Percentiles rank a stretch among this genome's conserved stretches.
These are phyloP conservation scores for Eupeodes corollae DNA, from an alignment of 1,140 invertebrate species.

Conservation along the genomic window DNA sequence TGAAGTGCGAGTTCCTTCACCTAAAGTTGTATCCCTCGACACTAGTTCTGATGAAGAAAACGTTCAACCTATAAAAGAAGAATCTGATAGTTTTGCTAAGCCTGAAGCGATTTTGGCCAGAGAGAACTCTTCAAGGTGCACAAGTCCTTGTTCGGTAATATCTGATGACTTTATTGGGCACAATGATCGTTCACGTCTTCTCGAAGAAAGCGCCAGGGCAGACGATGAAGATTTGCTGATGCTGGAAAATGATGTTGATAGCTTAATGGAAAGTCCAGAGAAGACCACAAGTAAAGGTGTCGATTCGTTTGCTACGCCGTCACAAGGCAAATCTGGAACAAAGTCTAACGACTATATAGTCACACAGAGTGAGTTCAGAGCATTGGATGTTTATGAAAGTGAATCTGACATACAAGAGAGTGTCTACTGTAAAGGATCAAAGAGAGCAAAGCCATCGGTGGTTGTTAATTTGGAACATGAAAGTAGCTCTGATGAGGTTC, in stretches of 20 bases:
- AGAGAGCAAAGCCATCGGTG: conserved; percentile 13
- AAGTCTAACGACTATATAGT: conserved; percentile 18
- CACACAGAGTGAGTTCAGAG: conserved; percentile 25
- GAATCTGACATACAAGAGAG: conserved; percentile 32
- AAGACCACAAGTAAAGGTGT: neutral
- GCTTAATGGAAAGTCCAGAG: neutral
- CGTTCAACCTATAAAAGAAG: conserved; percentile 14
- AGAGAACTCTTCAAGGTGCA: neutral
- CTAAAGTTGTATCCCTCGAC: conserved; percentile 20
- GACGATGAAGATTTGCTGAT: conserved; percentile 26
- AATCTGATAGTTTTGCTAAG: conserved; percentile 12
- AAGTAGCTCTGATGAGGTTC: conserved; percentile 15
- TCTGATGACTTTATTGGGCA: conserved; percentile 34
- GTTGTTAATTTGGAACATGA: conserved; percentile 12
- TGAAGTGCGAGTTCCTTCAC: conserved; percentile 20
- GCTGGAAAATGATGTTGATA: conserved; percentile 20
- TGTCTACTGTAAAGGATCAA: conserved; percentile 24
- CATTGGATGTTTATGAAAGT: conserved; percentile 32
- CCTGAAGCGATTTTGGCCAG: neutral
- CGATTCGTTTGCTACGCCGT: neutral
- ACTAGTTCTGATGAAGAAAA: conserved; percentile 11
- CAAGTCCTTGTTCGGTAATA: conserved; percentile 24
- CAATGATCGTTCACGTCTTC: conserved; percentile 20
- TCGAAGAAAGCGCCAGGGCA: conserved; percentile 12
- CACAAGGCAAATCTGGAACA: neutral